phyloP scores from a whole-genome alignment of 2,888 invertebrate genomes.

The Drosophila histrio region DNA sequence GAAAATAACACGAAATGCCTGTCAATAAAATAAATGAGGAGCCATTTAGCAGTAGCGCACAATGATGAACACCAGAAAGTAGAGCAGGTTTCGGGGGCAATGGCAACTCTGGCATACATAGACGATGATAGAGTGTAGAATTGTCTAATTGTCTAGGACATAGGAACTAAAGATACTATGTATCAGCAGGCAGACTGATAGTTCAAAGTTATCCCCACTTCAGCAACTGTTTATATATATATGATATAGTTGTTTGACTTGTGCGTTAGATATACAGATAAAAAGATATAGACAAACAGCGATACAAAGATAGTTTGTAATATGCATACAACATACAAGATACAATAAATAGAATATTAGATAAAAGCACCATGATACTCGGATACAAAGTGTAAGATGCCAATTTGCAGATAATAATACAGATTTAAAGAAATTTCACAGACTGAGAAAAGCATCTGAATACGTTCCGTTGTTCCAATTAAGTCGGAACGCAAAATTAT shows the following conservation, averaged over 20 bases:
- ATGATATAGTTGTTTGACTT: not conserved
- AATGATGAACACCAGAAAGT: constrained; percentile 59
- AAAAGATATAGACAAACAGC: not conserved
- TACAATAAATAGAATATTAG: too few relatives aligned
- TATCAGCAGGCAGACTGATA: not conserved
- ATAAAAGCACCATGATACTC: too few relatives aligned
- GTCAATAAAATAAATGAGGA: constrained; percentile 74
- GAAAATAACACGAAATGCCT: constrained; percentile 27
- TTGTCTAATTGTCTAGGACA: not conserved
- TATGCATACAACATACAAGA: too few relatives aligned
- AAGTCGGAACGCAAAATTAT: not conserved
- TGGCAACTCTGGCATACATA: not conserved
- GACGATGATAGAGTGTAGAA: not conserved
- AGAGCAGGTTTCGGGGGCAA: constrained; percentile 8
- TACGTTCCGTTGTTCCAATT: too few relatives aligned
- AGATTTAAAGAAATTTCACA: too few relatives aligned
- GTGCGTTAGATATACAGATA: not conserved
- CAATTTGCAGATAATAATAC: too few relatives aligned
- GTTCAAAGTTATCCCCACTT: not conserved
- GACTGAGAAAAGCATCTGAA: too few relatives aligned
- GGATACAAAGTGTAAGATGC: not conserved
- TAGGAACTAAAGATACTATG: not conserved
- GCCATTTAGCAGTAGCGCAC: constrained; percentile 56
- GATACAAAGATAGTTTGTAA: too few relatives aligned
- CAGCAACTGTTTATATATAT: not conserved